Percentiles rank a stretch among this genome's conserved stretches.
These are phyloP conservation scores for Lepas anatifera DNA, from an alignment of 2,888 invertebrate species.

Conservation along the genomic window DNA sequence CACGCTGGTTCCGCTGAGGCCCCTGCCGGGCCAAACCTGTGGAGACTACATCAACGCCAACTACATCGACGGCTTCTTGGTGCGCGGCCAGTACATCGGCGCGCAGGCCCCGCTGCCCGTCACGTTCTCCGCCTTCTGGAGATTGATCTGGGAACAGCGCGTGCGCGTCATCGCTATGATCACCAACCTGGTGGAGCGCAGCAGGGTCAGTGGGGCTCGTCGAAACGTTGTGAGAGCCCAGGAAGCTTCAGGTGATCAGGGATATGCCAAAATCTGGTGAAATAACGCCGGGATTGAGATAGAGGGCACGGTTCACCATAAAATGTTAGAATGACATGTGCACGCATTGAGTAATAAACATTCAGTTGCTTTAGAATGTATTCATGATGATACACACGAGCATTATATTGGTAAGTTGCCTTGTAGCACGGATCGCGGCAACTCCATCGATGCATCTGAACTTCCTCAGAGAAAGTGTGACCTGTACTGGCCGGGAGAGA, in stretches of 20 bases:
- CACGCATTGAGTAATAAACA: no score
- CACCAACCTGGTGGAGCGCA: constrained; percentile 87
- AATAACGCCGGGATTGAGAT: no score
- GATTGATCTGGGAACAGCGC: constrained; percentile 94
- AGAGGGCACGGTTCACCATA: no score
- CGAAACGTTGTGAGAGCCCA: no score
- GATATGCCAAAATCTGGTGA: no score
- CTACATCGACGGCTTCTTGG: constrained; percentile 80
- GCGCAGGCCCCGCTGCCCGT: constrained; percentile 89
- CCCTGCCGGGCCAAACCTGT: constrained; percentile 57
- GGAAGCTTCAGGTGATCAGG: no score
- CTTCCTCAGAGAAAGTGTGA: constrained; percentile 77
- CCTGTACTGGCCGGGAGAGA: constrained; percentile 97
- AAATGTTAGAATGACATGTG: no score
- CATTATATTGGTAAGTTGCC: no score
- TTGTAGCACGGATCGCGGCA: no score
- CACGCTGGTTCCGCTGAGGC: constrained; percentile 70
- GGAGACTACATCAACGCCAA: constrained; percentile 93
- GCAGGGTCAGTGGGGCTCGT: constrained; percentile 49
- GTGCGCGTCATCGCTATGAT: constrained; percentile 94
- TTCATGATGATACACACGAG: no score
- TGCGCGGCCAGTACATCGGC: constrained; percentile 78
- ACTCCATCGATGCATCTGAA: no score
- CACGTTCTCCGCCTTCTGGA: constrained; percentile 90
- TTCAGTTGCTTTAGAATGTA: no score